Percentiles rank a stretch among this genome's conserved stretches.
Conservation (phyloP, 1,140 invertebrate species). For the Daktulosphaira vitifoliae region DNA sequence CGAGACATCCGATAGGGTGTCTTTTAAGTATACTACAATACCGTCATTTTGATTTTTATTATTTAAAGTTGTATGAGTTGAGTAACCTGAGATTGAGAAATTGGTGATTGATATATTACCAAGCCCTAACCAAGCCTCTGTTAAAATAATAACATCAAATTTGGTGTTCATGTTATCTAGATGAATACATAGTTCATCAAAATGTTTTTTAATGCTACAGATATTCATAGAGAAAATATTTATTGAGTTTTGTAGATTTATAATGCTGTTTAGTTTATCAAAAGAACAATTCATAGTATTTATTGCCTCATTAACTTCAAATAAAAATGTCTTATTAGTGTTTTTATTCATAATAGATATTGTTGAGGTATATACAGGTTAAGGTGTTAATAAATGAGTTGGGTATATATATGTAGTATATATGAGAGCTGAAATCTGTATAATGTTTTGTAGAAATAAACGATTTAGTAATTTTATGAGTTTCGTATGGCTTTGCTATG, state of each 20-base stretch:
- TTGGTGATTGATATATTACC: constrained; percentile 7
- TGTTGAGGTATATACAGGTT: background rate
- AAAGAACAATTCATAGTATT: background rate
- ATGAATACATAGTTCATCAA: constrained; percentile 2
- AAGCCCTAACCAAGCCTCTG: constrained; percentile 5
- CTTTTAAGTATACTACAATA: constrained; percentile 11
- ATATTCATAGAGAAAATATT: background rate
- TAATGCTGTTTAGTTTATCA: background rate
- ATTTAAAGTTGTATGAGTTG: background rate
- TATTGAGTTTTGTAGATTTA: background rate
- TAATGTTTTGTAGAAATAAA: background rate
- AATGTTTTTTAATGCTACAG: constrained; percentile 8
- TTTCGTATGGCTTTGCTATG: constrained; percentile 6
- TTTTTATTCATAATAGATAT: constrained; percentile 7
- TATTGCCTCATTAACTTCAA: background rate
- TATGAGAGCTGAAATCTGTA: background rate
- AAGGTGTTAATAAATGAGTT: background rate
- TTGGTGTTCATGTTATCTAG: constrained; percentile 1
- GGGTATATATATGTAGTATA: background rate
- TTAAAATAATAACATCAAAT: constrained; percentile 4
- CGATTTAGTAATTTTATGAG: background rate
- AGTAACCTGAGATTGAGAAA: background rate
- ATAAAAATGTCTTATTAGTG: background rate
- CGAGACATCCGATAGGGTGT: background rate
- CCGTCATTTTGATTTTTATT: constrained; percentile 13